A percentile compares a stretch with the other conserved stretches of the same genome.
phyloP scores from a whole-genome alignment of 1,140 invertebrate genomes.

The Apis florea region DNA sequence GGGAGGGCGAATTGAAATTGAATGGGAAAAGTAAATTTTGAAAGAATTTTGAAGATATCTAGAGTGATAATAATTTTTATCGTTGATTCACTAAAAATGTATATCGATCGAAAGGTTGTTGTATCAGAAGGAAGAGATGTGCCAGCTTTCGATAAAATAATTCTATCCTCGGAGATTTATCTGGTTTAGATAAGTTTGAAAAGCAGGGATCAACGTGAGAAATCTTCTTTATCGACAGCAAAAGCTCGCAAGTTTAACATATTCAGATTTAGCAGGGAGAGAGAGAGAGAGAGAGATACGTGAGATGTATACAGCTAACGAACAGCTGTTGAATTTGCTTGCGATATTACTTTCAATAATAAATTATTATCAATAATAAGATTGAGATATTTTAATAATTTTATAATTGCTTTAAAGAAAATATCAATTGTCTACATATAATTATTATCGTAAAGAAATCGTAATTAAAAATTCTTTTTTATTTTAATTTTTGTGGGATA shows the following conservation, averaged over 20 bases:
- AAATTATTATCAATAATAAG: background rate
- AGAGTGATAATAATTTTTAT: too few relatives aligned
- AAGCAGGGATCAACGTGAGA: background rate
- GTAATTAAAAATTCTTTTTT: background rate
- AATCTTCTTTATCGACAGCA: conserved; percentile 50
- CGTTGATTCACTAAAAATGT: too few relatives aligned
- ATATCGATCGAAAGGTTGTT: background rate
- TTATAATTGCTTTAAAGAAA: too few relatives aligned
- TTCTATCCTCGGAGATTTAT: conserved; percentile 25
- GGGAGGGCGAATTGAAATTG: too few relatives aligned
- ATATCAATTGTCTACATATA: background rate
- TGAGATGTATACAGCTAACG: background rate
- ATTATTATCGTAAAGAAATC: background rate
- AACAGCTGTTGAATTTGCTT: background rate
- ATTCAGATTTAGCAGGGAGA: background rate
- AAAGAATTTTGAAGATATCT: too few relatives aligned
- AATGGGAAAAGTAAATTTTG: too few relatives aligned
- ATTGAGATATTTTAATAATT: too few relatives aligned
- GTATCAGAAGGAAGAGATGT: background rate
- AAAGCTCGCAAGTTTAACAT: conserved; percentile 21
- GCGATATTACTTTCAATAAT: background rate
- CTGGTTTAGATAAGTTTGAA: conserved; percentile 46
- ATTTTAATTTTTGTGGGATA: background rate
- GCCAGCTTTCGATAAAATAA: background rate
- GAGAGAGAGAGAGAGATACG: background rate